Base-by-base conservation (phyloP, 2,888 invertebrate genomes). In the Noctua comes region DNA sequence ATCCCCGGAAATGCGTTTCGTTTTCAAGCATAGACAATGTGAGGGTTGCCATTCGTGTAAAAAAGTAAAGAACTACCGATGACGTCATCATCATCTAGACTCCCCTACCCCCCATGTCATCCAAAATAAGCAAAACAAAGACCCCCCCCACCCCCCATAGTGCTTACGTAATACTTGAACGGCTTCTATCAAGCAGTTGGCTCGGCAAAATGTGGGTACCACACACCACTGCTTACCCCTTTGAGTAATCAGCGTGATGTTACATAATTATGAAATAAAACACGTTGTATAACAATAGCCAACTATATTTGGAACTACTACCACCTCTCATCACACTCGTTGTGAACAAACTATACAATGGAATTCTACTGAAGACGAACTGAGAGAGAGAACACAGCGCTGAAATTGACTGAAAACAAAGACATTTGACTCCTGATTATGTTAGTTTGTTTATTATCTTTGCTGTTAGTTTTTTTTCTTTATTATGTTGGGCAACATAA, bases 221-320 rank as follows among this genome's bases (percentile, higher is more conserved):
- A 54, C 3, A 24, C 3, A 24, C 54, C 51, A 24, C 24, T n/a
- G 11, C 51, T 51, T 54, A n/a, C 24, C 54, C 11, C 57, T 57
- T 54, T 10, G 54, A 10, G 54, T 51, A 51, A 51, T 21, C 51
- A 51, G 21, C 24, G 0, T n/a, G 57, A 57, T n/a, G 2, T 57
- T n/a, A 4, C 4, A 24, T 36, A 36, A 36, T 16, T 27, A 13
- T 13, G 27, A 59, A 65, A 83, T 86, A 74, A 87, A 88, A 86
- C 69, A 43, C 31, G 7, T 6, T 0, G 0, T 8, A 5, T 71
- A 88, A 84, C 86, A 88, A 86, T 84, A 84, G 84, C 65, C 64
- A 78, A 82, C 79, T 87, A 79, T 87, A 87, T 88, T 86, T 86
- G 51, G 57, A 79, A 75, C 70, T 62, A 75, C 57, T 74, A 76